Evolutionary conservation across 2,888 invertebrate genomes (phyloP).

Genomic region (Lasioglossum lativentre): DNA sequence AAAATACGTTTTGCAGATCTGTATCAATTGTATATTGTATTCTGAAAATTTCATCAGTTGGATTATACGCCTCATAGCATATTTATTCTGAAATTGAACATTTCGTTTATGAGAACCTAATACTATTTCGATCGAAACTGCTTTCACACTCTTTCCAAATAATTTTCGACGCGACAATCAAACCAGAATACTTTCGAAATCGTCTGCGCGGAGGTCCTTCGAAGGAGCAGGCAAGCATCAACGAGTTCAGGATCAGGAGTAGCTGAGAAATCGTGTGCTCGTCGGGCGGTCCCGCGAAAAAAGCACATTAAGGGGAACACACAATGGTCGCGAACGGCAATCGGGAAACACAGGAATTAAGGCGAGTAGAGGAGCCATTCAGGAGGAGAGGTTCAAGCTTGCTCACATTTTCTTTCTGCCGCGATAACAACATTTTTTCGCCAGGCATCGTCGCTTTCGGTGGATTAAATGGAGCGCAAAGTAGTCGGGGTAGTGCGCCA

Average conservation of each 20-base stretch:
- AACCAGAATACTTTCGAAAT: no score
- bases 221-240: neutral
- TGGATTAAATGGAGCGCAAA: constrained; percentile 55
- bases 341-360: constrained; percentile 1
- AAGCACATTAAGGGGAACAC: neutral
- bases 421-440: constrained; percentile 43
- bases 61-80: no score
- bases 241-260: neutral
- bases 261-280: neutral
- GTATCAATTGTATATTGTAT: no score
- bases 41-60: no score
- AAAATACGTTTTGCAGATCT: no score
- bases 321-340: neutral
- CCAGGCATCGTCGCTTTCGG: constrained; percentile 24
- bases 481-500: neutral
- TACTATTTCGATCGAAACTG: no score
- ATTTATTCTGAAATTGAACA: no score
- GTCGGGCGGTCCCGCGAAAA: neutral
- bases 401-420: constrained; percentile 1
- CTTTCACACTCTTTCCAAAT: no score
- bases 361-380: neutral
- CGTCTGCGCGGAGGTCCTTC: no score
- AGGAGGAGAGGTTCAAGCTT: neutral
- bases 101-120: no score
- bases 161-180: no score